phyloP scores from a whole-genome alignment of 1,140 invertebrate genomes.

The Meloidogyne hapla region DNA sequence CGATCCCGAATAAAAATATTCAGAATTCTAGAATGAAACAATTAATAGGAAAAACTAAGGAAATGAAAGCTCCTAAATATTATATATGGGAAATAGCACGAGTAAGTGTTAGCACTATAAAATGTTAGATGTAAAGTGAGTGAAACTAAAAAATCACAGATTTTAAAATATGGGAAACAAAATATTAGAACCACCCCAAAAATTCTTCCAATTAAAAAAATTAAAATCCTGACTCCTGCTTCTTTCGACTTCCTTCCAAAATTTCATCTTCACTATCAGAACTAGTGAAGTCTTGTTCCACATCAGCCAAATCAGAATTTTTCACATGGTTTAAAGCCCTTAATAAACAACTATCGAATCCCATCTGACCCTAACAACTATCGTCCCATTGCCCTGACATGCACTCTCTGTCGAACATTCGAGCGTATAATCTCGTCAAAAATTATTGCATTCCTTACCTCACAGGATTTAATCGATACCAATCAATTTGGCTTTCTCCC shows the following conservation, averaged over 20 bases:
- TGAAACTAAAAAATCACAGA: background rate
- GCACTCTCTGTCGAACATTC: too few species aligned
- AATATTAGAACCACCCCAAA: background rate
- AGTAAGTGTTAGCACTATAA: too few species aligned
- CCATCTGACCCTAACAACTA: too few species aligned
- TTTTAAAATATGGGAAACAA: background rate
- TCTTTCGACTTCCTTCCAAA: background rate
- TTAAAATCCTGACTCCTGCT: conserved; percentile 22
- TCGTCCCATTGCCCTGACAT: too few species aligned
- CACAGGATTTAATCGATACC: too few species aligned
- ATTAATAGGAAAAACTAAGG: background rate
- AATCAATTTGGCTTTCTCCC: too few species aligned
- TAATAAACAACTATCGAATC: too few species aligned
- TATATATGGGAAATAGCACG: background rate
- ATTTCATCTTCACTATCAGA: conserved; percentile 16
- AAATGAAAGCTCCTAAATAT: background rate
- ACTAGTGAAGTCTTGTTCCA: conserved; percentile 13
- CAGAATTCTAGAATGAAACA: too few species aligned
- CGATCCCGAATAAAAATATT: too few species aligned
- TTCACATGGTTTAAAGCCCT: conserved; percentile 61
- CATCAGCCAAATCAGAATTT: conserved; percentile 32
- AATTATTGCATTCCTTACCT: too few species aligned
- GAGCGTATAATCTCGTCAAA: too few species aligned
- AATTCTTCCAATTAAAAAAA: background rate
- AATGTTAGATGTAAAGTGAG: background rate